phyloP scores from a whole-genome alignment of 23 tunicate genomes.

The Pegea sp. region DNA sequence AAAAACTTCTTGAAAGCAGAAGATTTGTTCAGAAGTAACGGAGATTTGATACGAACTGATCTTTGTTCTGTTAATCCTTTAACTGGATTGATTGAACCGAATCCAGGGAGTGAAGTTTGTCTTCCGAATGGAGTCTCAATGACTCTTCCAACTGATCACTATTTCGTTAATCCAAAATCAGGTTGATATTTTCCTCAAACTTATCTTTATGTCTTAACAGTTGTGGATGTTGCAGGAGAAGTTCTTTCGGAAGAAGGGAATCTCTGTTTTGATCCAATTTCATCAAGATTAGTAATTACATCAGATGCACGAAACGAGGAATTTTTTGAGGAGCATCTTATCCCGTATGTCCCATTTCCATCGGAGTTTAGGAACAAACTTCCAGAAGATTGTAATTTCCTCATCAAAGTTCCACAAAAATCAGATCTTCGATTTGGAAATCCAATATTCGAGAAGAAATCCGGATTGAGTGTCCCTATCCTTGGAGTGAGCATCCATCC shows the following conservation, averaged over 20 bases:
- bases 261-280: constrained; percentile 54
- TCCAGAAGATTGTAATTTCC: constrained; percentile 9
- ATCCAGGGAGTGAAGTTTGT: constrained; percentile 34
- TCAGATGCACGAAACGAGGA: too few relatives aligned
- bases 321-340: constrained; percentile 48
- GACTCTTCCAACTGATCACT: constrained; percentile 27
- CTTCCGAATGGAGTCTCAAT: constrained; percentile 65
- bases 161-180: constrained; percentile 72
- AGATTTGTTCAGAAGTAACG: constrained; percentile 50
- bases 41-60: constrained; percentile 27
- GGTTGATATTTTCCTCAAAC: constrained; percentile 5
- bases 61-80: constrained; percentile 19
- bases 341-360: constrained; percentile 83
- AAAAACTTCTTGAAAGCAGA: constrained; percentile 5
- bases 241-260: constrained; percentile 74
- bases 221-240: constrained; percentile 16
- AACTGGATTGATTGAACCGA: constrained; percentile 30
- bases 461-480: constrained; percentile 84
- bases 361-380: constrained; percentile 12
- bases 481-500: constrained; percentile 91
- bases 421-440: constrained; percentile 44
- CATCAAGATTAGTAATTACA: constrained; percentile 42
- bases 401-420: constrained; percentile 16
- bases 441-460: constrained; percentile 56
- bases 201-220: neutral